Conservation (phyloP, 2,113 vertebrate species). For the Platycercus adscitus region DNA sequence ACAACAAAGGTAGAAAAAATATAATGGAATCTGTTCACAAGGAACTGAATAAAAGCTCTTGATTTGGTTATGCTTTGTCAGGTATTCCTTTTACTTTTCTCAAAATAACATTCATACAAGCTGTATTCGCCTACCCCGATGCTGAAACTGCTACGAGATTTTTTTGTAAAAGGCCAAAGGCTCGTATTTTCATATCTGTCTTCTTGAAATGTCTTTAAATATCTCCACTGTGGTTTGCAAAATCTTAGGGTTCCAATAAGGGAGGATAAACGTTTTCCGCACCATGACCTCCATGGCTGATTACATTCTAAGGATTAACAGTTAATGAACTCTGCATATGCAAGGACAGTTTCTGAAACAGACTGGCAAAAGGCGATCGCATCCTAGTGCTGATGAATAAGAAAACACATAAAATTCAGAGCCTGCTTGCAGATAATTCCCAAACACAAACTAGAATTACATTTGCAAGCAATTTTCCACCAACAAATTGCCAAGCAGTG, state of each 20-base stretch:
- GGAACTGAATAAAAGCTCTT: neutral
- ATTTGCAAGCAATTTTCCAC: neutral
- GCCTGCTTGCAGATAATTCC: neutral
- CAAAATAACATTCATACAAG: neutral
- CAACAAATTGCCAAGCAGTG: neutral
- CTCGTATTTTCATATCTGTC: neutral
- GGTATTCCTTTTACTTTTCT: neutral
- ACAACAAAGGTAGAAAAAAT: neutral
- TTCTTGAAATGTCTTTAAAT: neutral
- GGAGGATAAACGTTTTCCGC: neutral
- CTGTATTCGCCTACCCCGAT: neutral
- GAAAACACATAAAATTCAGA: neutral
- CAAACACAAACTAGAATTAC: neutral
- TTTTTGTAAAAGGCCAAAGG: neutral
- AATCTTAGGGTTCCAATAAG: neutral
- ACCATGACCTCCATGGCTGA: neutral
- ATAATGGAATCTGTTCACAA: neutral
- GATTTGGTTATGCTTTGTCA: neutral
- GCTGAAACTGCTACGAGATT: neutral
- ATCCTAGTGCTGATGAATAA: neutral
- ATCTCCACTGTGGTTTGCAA: neutral
- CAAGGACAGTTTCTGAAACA: neutral
- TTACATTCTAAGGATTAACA: neutral
- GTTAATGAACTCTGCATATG: constrained; percentile 7
- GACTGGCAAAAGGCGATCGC: neutral